Evolutionary conservation across 2,113 vertebrate species (phyloP).

Genomic region (Pelusios castaneus): DNA sequence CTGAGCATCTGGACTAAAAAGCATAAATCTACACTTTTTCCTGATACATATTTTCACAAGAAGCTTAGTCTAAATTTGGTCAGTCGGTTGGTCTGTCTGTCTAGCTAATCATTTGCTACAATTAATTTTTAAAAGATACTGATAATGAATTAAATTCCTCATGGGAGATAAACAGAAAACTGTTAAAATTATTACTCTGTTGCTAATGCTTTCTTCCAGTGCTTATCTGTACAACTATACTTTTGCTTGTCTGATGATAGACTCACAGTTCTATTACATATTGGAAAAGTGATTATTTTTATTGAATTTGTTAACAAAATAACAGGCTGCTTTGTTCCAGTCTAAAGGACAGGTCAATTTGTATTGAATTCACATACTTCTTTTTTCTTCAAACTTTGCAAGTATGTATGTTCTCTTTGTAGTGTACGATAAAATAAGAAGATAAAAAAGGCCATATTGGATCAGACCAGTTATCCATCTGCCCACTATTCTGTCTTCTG

Average conservation of each 20-base stretch:
- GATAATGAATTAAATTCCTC: conserved; percentile 23
- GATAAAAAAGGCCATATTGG: neutral
- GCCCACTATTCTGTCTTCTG: neutral
- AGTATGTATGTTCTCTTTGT: conserved; percentile 11
- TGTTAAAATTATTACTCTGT: neutral
- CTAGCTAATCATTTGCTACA: neutral
- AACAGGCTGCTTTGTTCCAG: neutral
- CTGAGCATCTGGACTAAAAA: neutral
- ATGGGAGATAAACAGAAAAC: conserved; percentile 1
- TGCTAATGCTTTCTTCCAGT: neutral
- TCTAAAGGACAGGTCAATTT: neutral
- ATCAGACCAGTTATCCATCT: neutral
- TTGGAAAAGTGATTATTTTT: conserved; percentile 28
- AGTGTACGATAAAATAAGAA: conserved; percentile 17
- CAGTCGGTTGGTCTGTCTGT: too few relatives aligned
- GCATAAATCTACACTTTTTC: neutral
- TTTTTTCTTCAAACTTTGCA: neutral
- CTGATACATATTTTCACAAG: conserved; percentile 2
- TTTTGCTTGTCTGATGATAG: neutral
- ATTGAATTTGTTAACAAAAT: conserved; percentile 24
- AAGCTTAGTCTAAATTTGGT: conserved; percentile 5
- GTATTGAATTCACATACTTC: neutral
- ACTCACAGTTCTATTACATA: neutral
- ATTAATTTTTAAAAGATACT: conserved; percentile 21
- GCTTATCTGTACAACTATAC: neutral